Percentiles rank a stretch among this genome's conserved stretches.
Conservation (phyloP, 2,888 invertebrate species). For the Chalcis sispes region DNA sequence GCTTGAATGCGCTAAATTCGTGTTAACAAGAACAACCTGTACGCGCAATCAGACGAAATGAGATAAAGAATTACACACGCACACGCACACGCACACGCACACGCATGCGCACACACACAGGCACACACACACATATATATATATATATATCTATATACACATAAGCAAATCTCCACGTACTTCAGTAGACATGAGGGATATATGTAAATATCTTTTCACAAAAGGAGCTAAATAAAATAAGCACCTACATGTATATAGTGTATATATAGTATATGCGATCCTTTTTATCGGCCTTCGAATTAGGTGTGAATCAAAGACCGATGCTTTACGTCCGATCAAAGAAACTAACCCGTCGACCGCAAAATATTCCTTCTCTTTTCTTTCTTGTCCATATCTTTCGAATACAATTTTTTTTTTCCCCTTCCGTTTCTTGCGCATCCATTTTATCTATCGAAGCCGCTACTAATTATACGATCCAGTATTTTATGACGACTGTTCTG, state of each 20-base stretch:
- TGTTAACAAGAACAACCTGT: too few relatives aligned
- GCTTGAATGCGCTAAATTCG: too few relatives aligned
- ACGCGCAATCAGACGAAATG: too few relatives aligned
- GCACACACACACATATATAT: too few relatives aligned
- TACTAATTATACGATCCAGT: conserved; percentile 27
- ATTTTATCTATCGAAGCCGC: too few relatives aligned
- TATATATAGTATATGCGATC: too few relatives aligned
- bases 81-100: neutral
- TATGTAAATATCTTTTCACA: too few relatives aligned
- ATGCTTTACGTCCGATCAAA: conserved; percentile 41
- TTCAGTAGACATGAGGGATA: too few relatives aligned
- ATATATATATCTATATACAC: too few relatives aligned
- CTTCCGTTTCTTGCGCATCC: too few relatives aligned
- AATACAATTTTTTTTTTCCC: too few relatives aligned
- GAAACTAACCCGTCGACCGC: conserved; percentile 8
- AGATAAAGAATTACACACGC: neutral
- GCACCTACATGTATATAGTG: neutral
- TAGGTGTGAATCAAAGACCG: conserved; percentile 55
- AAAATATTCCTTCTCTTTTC: neutral
- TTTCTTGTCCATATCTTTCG: neutral
- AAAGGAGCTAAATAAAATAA: neutral
- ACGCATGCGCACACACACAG: neutral
- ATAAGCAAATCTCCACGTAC: too few relatives aligned
- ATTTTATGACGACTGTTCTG: conserved; percentile 20
- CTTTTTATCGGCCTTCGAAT: conserved; percentile 51